phyloP scores from a whole-genome alignment of 2,888 invertebrate genomes.

The Uropetala carovei region DNA sequence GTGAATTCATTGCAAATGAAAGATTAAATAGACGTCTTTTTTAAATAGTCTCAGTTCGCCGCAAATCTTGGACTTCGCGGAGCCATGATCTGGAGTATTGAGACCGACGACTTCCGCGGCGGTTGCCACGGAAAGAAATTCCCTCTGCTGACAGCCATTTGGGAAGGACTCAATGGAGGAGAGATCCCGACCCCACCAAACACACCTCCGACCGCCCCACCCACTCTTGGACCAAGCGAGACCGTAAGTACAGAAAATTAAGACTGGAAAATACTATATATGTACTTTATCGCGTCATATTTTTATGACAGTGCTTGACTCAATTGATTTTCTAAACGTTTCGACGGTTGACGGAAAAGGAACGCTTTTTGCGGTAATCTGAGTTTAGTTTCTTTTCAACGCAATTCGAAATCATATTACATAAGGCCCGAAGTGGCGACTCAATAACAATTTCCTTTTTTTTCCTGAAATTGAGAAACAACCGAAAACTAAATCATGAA shows the following conservation, averaged over 20 bases:
- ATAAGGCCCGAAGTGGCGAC: too few relatives aligned
- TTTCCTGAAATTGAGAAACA: too few relatives aligned
- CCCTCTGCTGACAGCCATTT: slow-evolving; percentile 80
- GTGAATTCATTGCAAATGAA: too few relatives aligned
- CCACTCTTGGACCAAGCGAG: neutral
- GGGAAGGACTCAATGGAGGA: slow-evolving; percentile 72
- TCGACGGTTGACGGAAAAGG: neutral
- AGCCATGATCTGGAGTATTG: slow-evolving; percentile 88
- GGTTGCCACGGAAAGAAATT: slow-evolving; percentile 78
- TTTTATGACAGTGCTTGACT: neutral
- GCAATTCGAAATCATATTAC: neutral
- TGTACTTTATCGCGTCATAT: neutral
- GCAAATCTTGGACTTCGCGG: slow-evolving; percentile 76
- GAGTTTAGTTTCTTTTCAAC: neutral
- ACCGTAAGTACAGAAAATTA: neutral
- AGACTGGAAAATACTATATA: neutral
- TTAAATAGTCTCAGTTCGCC: slow-evolving; percentile 40
- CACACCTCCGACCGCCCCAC: neutral
- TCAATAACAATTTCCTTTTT: too few relatives aligned
- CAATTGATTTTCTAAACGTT: neutral
- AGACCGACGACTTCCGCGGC: slow-evolving; percentile 86
- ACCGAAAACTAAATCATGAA: too few relatives aligned
- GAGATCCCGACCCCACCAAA: slow-evolving; percentile 26
- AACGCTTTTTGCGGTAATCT: neutral
- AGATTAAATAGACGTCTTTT: too few relatives aligned